Conservation (phyloP, 92 coral and sea anemone species). For the Anthopleura xanthogrammica region DNA sequence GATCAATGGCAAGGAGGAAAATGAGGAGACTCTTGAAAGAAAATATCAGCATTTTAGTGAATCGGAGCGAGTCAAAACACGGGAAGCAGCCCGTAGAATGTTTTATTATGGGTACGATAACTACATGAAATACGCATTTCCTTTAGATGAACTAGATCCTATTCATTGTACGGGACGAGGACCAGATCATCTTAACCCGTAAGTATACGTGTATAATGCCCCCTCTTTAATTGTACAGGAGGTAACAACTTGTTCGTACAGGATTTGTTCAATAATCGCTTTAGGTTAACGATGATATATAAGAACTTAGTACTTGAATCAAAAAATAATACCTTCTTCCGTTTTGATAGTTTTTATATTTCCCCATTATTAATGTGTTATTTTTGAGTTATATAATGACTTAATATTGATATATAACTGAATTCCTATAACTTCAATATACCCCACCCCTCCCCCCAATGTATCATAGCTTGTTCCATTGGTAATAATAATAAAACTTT, state of each 20-base stretch:
- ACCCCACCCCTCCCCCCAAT: not conserved
- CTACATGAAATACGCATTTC: conserved; percentile 95
- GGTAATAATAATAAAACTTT: too few species aligned
- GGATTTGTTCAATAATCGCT: not conserved
- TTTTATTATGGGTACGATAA: conserved; percentile 92
- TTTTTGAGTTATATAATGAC: too few species aligned
- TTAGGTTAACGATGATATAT: not conserved
- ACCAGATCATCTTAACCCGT: conserved; percentile 90
- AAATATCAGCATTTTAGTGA: conserved; percentile 76
- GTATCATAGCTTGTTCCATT: not conserved
- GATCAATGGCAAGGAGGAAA: not conserved
- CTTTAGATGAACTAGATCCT: conserved; percentile 92
- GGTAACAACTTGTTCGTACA: not conserved
- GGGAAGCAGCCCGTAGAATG: conserved; percentile 86
- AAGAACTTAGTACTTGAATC: not conserved
- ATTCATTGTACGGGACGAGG: conserved; percentile 98
- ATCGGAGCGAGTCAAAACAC: conserved; percentile 69
- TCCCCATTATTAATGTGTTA: too few species aligned
- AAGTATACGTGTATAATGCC: conserved; percentile 29
- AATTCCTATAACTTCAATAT: too few species aligned
- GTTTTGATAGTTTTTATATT: too few species aligned
- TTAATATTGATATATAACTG: too few species aligned
- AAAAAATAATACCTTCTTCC: too few species aligned
- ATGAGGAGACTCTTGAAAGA: conserved; percentile 21
- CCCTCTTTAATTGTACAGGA: not conserved